These are phyloP conservation scores for Eristalinus sepulchralis DNA, from an alignment of 2,888 invertebrate genomes.

Conservation along the genomic window DNA sequence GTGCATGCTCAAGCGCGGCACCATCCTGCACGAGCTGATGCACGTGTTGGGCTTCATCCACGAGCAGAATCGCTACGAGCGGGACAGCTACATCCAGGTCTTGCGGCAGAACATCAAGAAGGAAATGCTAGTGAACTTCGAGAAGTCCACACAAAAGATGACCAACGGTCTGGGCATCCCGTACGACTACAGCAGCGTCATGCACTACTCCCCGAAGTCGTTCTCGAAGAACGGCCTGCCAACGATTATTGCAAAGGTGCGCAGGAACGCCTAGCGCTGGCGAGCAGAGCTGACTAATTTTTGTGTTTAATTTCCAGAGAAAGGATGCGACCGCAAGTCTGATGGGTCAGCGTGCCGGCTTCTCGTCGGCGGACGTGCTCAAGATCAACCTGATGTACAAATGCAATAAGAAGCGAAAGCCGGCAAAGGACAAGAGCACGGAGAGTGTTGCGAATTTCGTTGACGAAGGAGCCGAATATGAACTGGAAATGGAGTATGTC, in stretches of 20 bases:
- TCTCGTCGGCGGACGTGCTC: constrained; percentile 75
- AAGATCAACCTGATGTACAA: constrained; percentile 78
- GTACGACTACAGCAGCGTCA: constrained; percentile 90
- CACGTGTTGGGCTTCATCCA: constrained; percentile 90
- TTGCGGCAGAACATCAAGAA: constrained; percentile 85
- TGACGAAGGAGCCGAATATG: not conserved
- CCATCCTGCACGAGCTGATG: constrained; percentile 89
- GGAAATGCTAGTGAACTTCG: constrained; percentile 86
- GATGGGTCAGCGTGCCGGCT: constrained; percentile 77
- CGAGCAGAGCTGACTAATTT: not conserved
- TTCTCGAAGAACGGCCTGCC: constrained; percentile 87
- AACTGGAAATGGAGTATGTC: not conserved
- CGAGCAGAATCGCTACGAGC: constrained; percentile 89
- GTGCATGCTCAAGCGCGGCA: constrained; percentile 86
- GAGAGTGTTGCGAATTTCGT: not conserved
- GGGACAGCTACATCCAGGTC: constrained; percentile 86
- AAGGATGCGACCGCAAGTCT: constrained; percentile 62
- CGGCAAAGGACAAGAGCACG: constrained; percentile 8
- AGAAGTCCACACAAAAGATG: constrained; percentile 83
- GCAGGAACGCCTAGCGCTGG: constrained; percentile 33
- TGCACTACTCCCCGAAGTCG: constrained; percentile 90
- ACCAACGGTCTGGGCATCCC: constrained; percentile 85
- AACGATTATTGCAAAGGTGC: constrained; percentile 86
- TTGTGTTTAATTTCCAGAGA: not conserved
- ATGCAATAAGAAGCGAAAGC: constrained; percentile 69